Conservation (phyloP, 2,113 vertebrate genomes). For the Phalacrocorax carbo region DNA sequence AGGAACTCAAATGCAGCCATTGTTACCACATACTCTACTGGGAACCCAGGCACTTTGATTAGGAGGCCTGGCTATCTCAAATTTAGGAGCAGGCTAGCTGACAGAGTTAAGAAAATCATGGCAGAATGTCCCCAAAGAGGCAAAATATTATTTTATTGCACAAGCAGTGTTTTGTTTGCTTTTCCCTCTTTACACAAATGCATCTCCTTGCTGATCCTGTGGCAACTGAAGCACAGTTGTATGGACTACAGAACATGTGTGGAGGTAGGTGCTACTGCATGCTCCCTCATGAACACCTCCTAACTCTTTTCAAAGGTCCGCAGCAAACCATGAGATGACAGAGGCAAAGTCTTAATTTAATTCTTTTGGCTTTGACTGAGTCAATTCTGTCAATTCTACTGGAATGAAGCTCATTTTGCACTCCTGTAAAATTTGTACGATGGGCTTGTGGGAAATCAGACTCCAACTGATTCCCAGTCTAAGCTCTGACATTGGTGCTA, state of each 20-base stretch:
- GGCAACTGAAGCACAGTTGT: background rate
- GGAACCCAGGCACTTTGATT: background rate
- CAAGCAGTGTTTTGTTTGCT: background rate
- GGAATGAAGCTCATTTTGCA: background rate
- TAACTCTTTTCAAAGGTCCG: background rate
- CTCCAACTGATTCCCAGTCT: background rate
- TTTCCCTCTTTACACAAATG: background rate
- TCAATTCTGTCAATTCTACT: background rate
- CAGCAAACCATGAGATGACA: background rate
- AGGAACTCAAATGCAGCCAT: background rate
- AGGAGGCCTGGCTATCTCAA: background rate
- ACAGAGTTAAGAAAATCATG: background rate
- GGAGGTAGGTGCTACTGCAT: background rate
- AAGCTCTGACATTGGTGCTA: background rate
- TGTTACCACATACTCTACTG: background rate
- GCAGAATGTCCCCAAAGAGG: background rate
- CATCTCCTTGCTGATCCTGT: background rate
- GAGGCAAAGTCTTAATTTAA: background rate
- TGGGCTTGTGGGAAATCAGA: background rate
- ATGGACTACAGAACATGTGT: background rate
- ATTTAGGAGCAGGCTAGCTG: background rate
- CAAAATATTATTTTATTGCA: background rate
- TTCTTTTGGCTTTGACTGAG: background rate
- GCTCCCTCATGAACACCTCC: background rate
- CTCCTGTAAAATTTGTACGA: background rate